Base-by-base conservation (phyloP, 1,140 invertebrate genomes). In the Drosophila tristis region DNA sequence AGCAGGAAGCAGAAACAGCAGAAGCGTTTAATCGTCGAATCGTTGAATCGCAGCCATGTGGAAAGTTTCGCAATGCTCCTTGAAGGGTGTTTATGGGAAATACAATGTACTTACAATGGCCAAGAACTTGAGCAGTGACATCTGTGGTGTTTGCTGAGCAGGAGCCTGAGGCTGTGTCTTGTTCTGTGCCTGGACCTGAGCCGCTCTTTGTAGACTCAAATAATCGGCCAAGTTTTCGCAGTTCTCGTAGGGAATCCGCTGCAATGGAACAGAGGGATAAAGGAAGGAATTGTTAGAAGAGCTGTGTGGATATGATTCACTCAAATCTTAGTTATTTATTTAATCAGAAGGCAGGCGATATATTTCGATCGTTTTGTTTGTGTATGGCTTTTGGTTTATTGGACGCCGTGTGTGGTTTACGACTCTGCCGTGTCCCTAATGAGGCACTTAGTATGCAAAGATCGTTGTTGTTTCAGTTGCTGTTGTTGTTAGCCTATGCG, bases 41-140 rank as follows among this genome's bases (percentile, higher is more conserved):
- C 4, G 11, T 39, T 5, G 35, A 39, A 39, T 39, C 35, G 35
- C 35, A 39, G 51, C 9, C 35, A 20, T 43, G 25, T 58, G 57
- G 53, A 59, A 63, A 71, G 45, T 77, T 74, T 74, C 48, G 44
- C 35, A 11, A 39, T 47, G 55, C 31, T 57, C 61, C 58, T 54
- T 56, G 56, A 55, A 20, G 13, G 20, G 29, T 29, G 23, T 35
- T 44, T 42, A 48, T 47, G 35, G 11, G 35, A 44, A 58, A 42
- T 49, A 39, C 43, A 11, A 53, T 45, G 74, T 78, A 94, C 94
- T 94, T 93, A 95, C 94, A 92, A 95, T 92, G 58, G 94, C 94
- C 67, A 95, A 91, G 85, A 94, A 94, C 92, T 95, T 94, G 35
- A 95, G 92, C 67, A 95, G 84, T 13, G 94, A 94, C 92, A 94